Evolutionary conservation across 2,113 vertebrate genomes (phyloP).

Genomic region (Pseudopodoces humilis): DNA sequence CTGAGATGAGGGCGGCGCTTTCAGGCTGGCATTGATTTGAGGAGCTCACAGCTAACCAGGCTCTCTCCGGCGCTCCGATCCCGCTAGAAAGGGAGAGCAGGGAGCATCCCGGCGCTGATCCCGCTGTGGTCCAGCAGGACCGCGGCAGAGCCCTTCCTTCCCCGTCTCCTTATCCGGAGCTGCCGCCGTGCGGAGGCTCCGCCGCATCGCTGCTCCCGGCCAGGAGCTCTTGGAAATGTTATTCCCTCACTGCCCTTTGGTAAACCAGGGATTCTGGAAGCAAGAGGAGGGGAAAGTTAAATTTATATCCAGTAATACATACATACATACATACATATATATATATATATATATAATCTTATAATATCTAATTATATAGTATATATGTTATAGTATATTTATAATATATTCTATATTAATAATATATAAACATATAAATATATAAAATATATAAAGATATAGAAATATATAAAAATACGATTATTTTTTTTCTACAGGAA

Average conservation of each 20-base stretch:
- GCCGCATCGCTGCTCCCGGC: background rate
- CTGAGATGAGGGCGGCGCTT: background rate
- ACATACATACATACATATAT: no score
- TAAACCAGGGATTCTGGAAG: background rate
- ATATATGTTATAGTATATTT: no score
- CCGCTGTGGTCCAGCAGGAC: no score
- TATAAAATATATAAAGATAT: no score
- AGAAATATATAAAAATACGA: no score
- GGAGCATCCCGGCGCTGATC: background rate
- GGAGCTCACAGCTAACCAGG: no score
- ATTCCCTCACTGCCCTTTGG: background rate
- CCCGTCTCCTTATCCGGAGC: background rate
- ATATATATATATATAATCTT: no score
- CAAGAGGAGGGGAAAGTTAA: background rate
- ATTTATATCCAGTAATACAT: background rate
- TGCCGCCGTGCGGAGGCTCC: conserved; percentile 43
- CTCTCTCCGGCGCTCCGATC: background rate
- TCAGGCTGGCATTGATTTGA: background rate
- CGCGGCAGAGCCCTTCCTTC: background rate
- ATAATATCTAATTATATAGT: no score
- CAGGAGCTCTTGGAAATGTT: background rate
- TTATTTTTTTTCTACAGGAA: background rate
- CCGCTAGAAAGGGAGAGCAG: background rate
- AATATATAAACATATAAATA: no score
- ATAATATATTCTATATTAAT: no score